Base-by-base conservation (phyloP, 1,140 invertebrate species). In the Neuroterus valhalla region DNA sequence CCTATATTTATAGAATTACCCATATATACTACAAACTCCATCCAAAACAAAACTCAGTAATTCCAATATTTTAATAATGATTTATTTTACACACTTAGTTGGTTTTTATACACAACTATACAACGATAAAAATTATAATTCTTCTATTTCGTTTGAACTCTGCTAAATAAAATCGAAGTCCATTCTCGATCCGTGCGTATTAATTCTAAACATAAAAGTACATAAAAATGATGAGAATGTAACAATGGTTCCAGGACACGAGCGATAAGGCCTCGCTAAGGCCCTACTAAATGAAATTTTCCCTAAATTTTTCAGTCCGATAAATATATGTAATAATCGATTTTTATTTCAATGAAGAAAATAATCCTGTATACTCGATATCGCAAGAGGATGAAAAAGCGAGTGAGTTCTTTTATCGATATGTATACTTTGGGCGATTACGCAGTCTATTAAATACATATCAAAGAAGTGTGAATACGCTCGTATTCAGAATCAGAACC, bases 61-160 rank as follows among this genome's bases (percentile, higher is more conserved):
- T 71, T 11, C 50, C 6, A 19, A 76, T 82, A 81, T 82, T 87
- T 86, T 80, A 82, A 83, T 86, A 86, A 87, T 87, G 79, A 81
- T 89, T 89, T 87, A 87, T 88, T 88, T 87, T 88, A 89, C 84
- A 89, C 85, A 88, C 81, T 86, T 84, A 88, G 82, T 86, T 85
- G 85, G 85, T 81, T 79, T 87, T 85, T 88, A 88, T 89, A 88
- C 87, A 88, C 85, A 89, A 89, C 84, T 89, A 89, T 89, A 89
- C 86, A 89, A 89, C 86, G 82, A 89, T 87, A 81, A 84, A 88
- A 88, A 88, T 85, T 73, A 85, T 86, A 87, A 82, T 85, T 86
- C 70, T 75, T 81, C 84, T 84, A 86, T 82, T 83, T 80, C 81
- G 70, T 69, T 75, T 78, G 78, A 83, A 70, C 82, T 8, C 72